These are phyloP conservation scores for Halcyon smyrnensis DNA, from an alignment of 2,797 vertebrate genomes.

Conservation along the genomic window DNA sequence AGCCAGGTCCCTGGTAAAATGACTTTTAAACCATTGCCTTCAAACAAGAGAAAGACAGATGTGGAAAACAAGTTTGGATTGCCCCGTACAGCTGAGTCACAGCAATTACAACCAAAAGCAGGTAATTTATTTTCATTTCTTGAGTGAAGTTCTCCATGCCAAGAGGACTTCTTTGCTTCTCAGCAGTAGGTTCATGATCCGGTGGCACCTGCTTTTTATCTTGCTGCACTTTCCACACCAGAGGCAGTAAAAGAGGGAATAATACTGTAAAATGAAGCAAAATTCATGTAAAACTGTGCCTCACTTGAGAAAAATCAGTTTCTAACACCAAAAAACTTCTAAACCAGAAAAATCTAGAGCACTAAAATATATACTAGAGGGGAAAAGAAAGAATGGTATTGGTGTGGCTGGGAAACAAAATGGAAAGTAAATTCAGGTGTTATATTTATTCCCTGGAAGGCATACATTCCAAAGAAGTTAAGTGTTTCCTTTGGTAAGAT, in stretches of 20 bases:
- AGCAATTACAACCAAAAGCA: background rate
- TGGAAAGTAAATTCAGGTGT: background rate
- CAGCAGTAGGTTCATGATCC: background rate
- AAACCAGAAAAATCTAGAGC: background rate
- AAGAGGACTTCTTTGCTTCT: background rate
- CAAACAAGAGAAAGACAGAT: background rate
- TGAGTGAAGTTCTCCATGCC: background rate
- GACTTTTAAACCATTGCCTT: background rate
- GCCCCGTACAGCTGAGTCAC: background rate
- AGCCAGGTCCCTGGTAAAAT: background rate
- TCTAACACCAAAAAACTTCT: background rate
- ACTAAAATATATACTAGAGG: background rate
- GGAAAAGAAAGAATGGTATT: too few species aligned
- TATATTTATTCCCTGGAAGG: background rate
- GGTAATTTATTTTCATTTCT: background rate
- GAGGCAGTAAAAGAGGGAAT: conserved; percentile 49
- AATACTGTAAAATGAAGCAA: conserved; percentile 57
- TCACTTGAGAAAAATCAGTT: background rate
- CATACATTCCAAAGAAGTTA: background rate
- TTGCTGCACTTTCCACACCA: conserved; percentile 66
- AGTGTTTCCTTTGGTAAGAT: background rate
- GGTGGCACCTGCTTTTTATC: conserved; percentile 64
- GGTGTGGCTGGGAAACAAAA: background rate
- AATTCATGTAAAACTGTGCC: background rate
- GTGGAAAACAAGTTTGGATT: background rate